Base-by-base conservation (phyloP, 2,888 invertebrate genomes). In the Arge pagana region DNA sequence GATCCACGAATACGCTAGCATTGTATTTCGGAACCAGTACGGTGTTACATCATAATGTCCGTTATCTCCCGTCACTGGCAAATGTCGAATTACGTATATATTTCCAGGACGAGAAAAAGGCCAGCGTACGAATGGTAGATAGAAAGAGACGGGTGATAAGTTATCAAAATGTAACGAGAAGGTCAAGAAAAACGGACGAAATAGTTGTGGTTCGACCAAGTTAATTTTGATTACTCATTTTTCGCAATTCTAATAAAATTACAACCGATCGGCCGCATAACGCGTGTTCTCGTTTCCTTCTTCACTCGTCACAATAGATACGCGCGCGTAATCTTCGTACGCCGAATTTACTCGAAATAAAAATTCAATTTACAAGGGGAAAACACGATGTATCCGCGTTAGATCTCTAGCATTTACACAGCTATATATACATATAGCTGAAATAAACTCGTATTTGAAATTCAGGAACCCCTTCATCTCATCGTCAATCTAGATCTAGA, bases 381-480 rank as follows among this genome's bases (percentile, higher is more conserved):
- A 28, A 30, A 11, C 19, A 30, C 6, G 18, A 16, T 11, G 30
- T 43, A 16, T 16, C 45, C 31, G 10, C 31, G 45, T 45, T 23
- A n/a, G 43, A 43, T 43, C 35, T 35, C 45, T 23, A 33, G 1
- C 31, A 33, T 45, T 31, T 31, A 45, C 33, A 45, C 31, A 33
- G 5, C 1, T n/a, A 39, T 6, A 33, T 23, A 19, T 23, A 18
- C 16, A n/a, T n/a, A n/a, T n/a, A n/a, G n/a, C n/a, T n/a, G n/a
- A n/a, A n/a, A n/a, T n/a, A n/a, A n/a, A n/a, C n/a, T n/a, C n/a
- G n/a, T n/a, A n/a, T n/a, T n/a, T 37, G 48, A 43, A 57, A 35
- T 36, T 53, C 57, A 59, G 60, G 58, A 60, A 62, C 52, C 57
- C 57, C 57, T 57, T 31, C n/a, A n/a, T n/a, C n/a, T n/a, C n/a